Evolutionary conservation across 2,888 invertebrate genomes (phyloP).

Genomic region (Empis livida): DNA sequence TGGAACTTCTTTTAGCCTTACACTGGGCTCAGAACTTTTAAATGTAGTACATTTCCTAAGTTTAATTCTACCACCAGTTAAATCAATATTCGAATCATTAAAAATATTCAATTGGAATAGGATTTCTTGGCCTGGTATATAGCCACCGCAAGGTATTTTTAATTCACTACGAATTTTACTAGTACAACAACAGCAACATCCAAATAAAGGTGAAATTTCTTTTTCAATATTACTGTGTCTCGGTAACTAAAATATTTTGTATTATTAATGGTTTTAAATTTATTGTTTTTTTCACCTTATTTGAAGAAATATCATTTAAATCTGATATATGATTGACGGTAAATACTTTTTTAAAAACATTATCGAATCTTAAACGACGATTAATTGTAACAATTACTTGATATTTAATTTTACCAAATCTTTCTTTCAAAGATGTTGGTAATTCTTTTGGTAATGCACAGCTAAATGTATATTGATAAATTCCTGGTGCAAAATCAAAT

Average conservation of each 20-base stretch:
- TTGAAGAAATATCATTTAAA: slow-evolving; percentile 57
- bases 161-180: not conserved
- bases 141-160: slow-evolving; percentile 10
- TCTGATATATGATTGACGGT: slow-evolving; percentile 66
- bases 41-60: not conserved
- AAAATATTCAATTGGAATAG: not conserved
- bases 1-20: too few relatives aligned
- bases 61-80: not conserved
- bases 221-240: too few relatives aligned
- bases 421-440: slow-evolving; percentile 65
- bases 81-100: not conserved
- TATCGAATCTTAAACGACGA: slow-evolving; percentile 69
- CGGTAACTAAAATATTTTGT: too few relatives aligned
- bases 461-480: slow-evolving; percentile 25
- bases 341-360: not conserved
- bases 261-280: too few relatives aligned
- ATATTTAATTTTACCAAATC: slow-evolving; percentile 62
- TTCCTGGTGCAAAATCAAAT: slow-evolving; percentile 49
- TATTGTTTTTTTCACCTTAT: too few relatives aligned
- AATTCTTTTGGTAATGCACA: slow-evolving; percentile 35
- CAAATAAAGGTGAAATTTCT: too few relatives aligned
- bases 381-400: too few relatives aligned
- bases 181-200: not conserved
- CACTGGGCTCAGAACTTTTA: not conserved
- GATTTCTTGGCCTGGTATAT: slow-evolving; percentile 12